A percentile compares a stretch with the other conserved stretches of the same genome.
Evolutionary conservation across 2,888 invertebrate genomes (phyloP).

Genomic region (Galerucella nymphaeae): DNA sequence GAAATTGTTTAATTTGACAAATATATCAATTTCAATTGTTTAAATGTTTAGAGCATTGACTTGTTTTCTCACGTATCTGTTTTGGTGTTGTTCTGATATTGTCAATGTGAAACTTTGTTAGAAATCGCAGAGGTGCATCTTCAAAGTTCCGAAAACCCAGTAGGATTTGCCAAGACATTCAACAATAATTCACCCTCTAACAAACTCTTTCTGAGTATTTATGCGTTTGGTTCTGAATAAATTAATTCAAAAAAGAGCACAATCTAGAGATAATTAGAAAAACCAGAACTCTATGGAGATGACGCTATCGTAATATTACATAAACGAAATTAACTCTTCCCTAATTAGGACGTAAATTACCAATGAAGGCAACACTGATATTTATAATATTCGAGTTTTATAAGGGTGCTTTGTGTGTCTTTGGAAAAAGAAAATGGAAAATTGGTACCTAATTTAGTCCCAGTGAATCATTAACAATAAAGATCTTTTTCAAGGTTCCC

Average conservation of each 20-base stretch:
- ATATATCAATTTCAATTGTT: too few relatives aligned
- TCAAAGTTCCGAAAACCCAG: too few relatives aligned
- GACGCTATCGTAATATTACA: conserved; percentile 59
- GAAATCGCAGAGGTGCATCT: too few relatives aligned
- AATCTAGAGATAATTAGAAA: conserved; percentile 42
- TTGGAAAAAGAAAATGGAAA: conserved; percentile 8
- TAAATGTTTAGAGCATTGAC: too few relatives aligned
- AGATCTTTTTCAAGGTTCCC: neutral
- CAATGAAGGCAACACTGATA: conserved; percentile 57
- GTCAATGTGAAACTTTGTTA: too few relatives aligned
- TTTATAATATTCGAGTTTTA: conserved; percentile 38
- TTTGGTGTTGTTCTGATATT: too few relatives aligned
- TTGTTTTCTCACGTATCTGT: too few relatives aligned
- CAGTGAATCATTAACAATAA: conserved; percentile 12
- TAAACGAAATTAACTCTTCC: conserved; percentile 57
- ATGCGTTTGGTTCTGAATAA: conserved; percentile 7
- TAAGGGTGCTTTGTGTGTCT: conserved; percentile 5
- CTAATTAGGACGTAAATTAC: conserved; percentile 61
- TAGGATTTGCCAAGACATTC: too few relatives aligned
- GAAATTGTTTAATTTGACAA: too few relatives aligned
- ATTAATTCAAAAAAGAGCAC: conserved; percentile 18
- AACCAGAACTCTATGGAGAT: conserved; percentile 54
- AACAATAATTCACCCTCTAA: too few relatives aligned
- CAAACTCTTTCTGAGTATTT: too few relatives aligned
- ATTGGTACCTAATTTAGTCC: conserved; percentile 11